Evolutionary conservation across 2,797 vertebrate species (phyloP).

Genomic region (Paratrypauchen microcephalus): DNA sequence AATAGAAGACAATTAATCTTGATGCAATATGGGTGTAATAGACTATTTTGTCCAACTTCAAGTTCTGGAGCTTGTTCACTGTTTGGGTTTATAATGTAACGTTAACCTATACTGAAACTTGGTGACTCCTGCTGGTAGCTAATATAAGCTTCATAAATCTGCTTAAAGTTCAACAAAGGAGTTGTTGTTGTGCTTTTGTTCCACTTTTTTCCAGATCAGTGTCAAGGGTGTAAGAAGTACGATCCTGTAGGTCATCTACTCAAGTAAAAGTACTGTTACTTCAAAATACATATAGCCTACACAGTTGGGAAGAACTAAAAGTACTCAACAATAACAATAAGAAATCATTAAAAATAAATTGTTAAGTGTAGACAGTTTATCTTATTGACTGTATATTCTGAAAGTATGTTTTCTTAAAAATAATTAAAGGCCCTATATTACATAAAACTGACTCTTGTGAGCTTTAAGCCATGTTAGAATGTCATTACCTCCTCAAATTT

Average conservation of each 20-base stretch:
- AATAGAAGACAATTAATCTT: background rate
- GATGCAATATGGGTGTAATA: background rate
- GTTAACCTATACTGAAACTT: conserved; percentile 24
- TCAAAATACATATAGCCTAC: background rate
- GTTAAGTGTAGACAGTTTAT: no score
- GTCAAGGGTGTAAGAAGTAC: conserved; percentile 22
- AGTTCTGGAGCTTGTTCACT: background rate
- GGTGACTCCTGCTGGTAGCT: conserved; percentile 48
- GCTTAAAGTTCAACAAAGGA: conserved; percentile 71
- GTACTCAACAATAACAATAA: no score
- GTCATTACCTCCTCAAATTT: no score
- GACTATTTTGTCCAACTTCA: background rate
- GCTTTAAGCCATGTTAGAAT: no score
- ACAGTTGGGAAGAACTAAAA: background rate
- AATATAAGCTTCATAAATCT: conserved; percentile 74
- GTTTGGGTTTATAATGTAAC: background rate
- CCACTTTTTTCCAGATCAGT: conserved; percentile 64
- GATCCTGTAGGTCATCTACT: background rate
- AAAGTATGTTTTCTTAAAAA: no score
- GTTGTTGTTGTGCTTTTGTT: conserved; percentile 70
- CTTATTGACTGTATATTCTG: no score
- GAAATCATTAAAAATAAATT: no score
- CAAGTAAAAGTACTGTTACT: no score
- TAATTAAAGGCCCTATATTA: no score
- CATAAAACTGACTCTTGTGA: no score